These are phyloP conservation scores for Rhagophthalmus giganteus DNA, from an alignment of 2,888 invertebrate genomes.

Conservation along the genomic window DNA sequence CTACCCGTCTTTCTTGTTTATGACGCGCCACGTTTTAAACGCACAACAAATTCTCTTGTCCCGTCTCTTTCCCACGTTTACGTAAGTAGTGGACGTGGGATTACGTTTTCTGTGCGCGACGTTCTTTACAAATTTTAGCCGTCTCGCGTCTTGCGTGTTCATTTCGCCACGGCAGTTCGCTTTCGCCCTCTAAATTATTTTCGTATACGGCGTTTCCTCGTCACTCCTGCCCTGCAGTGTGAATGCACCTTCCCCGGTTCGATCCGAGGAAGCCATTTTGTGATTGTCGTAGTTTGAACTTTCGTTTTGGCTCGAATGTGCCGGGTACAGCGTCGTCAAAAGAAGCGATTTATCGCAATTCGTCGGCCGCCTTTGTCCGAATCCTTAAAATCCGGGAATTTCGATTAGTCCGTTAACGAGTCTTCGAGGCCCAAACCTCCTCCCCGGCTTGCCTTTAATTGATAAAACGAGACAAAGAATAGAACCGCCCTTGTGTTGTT, in stretches of 20 bases:
- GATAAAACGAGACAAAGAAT: not conserved
- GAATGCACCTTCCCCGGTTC: slow-evolving; percentile 26
- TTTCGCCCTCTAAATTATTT: slow-evolving; percentile 6
- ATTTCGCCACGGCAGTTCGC: slow-evolving; percentile 11
- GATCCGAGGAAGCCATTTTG: slow-evolving; percentile 51
- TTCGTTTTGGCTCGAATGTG: not conserved
- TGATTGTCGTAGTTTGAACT: slow-evolving; percentile 29
- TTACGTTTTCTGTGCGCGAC: not conserved
- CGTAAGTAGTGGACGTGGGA: not conserved
- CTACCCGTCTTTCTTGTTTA: slow-evolving; percentile 29
- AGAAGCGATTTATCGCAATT: not conserved
- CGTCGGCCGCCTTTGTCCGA: not conserved
- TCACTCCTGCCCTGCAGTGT: slow-evolving; percentile 10
- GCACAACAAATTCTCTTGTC: slow-evolving; percentile 26
- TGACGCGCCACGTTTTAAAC: slow-evolving; percentile 28
- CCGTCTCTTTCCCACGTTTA: slow-evolving; percentile 15
- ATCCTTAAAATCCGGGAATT: no score
- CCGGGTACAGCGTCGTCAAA: not conserved
- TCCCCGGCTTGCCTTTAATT: not conserved
- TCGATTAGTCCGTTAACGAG: no score
- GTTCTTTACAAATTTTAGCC: slow-evolving; percentile 17
- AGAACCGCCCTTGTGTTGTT: not conserved
- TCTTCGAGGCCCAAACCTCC: not conserved
- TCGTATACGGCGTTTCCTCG: slow-evolving; percentile 7
- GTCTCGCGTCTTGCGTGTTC: slow-evolving; percentile 18